Conservation (phyloP, 1,140 invertebrate genomes). For the Tetranychus urticae region DNA sequence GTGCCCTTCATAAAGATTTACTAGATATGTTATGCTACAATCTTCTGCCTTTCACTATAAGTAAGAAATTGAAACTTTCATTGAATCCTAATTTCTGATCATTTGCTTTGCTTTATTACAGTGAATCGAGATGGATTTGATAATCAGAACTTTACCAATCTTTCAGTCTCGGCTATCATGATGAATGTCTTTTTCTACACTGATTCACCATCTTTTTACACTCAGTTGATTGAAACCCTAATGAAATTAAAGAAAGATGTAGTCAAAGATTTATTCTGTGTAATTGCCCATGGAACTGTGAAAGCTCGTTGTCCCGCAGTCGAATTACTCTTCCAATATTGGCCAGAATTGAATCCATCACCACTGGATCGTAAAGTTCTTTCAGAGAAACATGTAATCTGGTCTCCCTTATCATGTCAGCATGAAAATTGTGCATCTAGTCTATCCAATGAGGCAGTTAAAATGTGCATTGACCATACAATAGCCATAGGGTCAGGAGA, state of each 20-base stretch:
- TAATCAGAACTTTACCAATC: slow-evolving; percentile 38
- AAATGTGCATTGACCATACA: slow-evolving; percentile 29
- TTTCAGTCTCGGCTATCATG: slow-evolving; percentile 76
- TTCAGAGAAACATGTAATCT: slow-evolving; percentile 35
- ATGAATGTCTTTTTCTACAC: slow-evolving; percentile 96
- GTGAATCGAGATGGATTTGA: neutral
- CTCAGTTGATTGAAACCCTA: slow-evolving; percentile 74
- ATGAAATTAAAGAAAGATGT: slow-evolving; percentile 73
- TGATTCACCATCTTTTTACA: slow-evolving; percentile 69
- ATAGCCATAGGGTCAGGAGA: slow-evolving; percentile 34
- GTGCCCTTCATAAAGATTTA: slow-evolving; percentile 72
- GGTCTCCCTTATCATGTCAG: slow-evolving; percentile 17
- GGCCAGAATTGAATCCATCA: slow-evolving; percentile 90
- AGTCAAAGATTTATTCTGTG: slow-evolving; percentile 73
- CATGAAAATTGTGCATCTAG: slow-evolving; percentile 15
- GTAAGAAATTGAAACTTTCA: neutral
- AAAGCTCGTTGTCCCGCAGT: slow-evolving; percentile 70
- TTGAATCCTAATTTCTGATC: slow-evolving; percentile 17
- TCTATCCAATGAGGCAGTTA: slow-evolving; percentile 17
- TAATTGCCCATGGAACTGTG: slow-evolving; percentile 87
- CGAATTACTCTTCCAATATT: slow-evolving; percentile 93
- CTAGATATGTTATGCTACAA: slow-evolving; percentile 86
- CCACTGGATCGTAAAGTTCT: slow-evolving; percentile 69
- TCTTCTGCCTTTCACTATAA: slow-evolving; percentile 84
- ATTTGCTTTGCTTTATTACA: neutral